phyloP scores from a whole-genome alignment of 2,113 vertebrate species.

The Mus spicilegus region DNA sequence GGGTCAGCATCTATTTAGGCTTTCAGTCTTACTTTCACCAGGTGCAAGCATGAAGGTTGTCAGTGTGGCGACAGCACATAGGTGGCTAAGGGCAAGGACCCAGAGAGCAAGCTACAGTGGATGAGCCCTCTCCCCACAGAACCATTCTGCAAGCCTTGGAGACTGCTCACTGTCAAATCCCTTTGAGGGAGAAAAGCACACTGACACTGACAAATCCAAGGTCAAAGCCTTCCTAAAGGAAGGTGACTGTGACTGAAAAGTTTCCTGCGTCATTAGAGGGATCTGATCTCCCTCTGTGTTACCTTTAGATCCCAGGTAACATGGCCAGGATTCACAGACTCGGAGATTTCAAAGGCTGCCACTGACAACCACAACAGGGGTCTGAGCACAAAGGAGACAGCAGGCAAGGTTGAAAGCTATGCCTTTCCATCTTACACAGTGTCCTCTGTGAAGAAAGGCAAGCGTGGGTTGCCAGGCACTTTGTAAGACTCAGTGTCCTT shows the following conservation, averaged over 20 bases:
- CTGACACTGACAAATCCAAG: background rate
- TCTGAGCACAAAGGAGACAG: background rate
- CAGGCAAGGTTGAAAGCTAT: background rate
- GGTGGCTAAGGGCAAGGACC: background rate
- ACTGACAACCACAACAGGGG: background rate
- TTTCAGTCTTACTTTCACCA: background rate
- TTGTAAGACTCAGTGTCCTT: background rate
- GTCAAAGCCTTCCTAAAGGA: background rate
- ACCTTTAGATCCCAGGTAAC: conserved; percentile 38
- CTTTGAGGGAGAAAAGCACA: conserved; percentile 5
- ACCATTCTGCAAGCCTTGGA: background rate
- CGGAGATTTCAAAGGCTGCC: conserved; percentile 25
- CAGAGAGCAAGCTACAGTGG: background rate
- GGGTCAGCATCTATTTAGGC: background rate
- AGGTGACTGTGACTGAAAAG: background rate
- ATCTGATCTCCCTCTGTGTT: conserved; percentile 2
- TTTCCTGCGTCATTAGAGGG: background rate
- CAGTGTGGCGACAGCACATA: background rate
- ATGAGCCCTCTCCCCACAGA: background rate
- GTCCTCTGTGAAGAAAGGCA: background rate
- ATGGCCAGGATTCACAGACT: conserved; percentile 10
- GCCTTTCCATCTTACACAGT: conserved; percentile 7
- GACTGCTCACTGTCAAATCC: background rate
- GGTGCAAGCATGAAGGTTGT: background rate
- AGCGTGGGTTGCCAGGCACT: background rate